A percentile compares a stretch with the other conserved stretches of the same genome.
These are phyloP conservation scores for Zoanthus sansibaricus DNA, from an alignment of 92 coral and sea anemone species.

Conservation along the genomic window DNA sequence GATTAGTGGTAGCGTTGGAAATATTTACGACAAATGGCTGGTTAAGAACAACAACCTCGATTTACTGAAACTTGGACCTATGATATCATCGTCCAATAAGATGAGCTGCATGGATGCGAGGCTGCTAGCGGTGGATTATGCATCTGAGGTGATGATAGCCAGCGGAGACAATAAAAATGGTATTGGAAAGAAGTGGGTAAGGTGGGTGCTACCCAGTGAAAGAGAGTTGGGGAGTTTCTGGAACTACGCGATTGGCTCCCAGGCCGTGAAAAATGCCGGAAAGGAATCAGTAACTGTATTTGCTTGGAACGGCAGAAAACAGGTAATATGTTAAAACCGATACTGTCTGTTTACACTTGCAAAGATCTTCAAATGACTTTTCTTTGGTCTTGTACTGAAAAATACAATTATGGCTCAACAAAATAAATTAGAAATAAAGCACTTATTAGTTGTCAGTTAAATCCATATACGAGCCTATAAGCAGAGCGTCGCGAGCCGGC, in stretches of 20 bases:
- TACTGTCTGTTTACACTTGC: neutral
- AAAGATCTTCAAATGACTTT: neutral
- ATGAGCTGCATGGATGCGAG: slow-evolving; percentile 53
- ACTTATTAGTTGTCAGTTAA: too few species aligned
- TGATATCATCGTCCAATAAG: slow-evolving; percentile 32
- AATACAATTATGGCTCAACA: too few species aligned
- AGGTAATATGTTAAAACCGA: slow-evolving; percentile 35
- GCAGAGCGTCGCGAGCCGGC: too few species aligned
- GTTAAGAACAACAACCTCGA: slow-evolving; percentile 41
- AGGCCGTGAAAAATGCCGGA: slow-evolving; percentile 46
- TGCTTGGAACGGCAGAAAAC: slow-evolving; percentile 63
- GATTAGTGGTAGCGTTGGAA: slow-evolving; percentile 76
- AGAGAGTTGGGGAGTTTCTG: slow-evolving; percentile 61
- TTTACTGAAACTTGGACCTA: slow-evolving; percentile 23
- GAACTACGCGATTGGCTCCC: slow-evolving; percentile 56
- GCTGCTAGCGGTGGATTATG: slow-evolving; percentile 47
- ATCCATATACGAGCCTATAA: too few species aligned
- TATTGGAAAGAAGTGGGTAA: slow-evolving; percentile 45
- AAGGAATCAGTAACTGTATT: slow-evolving; percentile 52
- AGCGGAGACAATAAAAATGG: slow-evolving; percentile 66
- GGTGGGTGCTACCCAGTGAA: slow-evolving; percentile 61
- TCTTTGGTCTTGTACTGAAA: neutral
- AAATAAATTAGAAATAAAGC: too few species aligned
- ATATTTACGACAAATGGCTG: slow-evolving; percentile 76
- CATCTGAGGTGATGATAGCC: slow-evolving; percentile 65